Base-by-base conservation (phyloP, 2,113 vertebrate species). In the Rhinopomastus cyanomelas region DNA sequence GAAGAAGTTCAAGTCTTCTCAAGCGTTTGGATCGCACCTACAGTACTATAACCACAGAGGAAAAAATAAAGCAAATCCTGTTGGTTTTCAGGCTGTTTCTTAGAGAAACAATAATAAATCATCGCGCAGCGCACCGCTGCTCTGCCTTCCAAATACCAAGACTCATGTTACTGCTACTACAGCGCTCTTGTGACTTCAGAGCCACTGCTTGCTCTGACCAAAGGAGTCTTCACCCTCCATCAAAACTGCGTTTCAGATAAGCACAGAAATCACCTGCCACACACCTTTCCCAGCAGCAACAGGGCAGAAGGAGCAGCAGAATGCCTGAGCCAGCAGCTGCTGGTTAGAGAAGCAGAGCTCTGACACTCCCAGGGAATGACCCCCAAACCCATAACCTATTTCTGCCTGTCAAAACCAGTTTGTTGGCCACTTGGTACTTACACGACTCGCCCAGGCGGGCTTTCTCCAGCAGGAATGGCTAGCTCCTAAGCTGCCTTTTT, bases 91-190 rank as follows among this genome's bases (percentile, higher is more conserved):
- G 48, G 74, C 62, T 64, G 18, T 81, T 90, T 44, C 62, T 92
- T 69, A 69, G 60, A 85, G 82, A 57, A 92, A 81, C 55, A 57
- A 36, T 21, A 83, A 90, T 66, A 93, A 93, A 79, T 69, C 78
- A 65, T 8, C 67, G 5, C 0, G 0, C 2, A 20, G 12, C 0
- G 30, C 1, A 22, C 55, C 52, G 46, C 78, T 78, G 25, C 73
- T 64, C 86, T 29, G 39, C 34, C 94, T 87, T 18, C 81, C 26
- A 62, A 89, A 69, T 22, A 51, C 55, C 91, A n/a, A 32, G 23
- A 72, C 32, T 87, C 67, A 11, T 18, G 19, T 37, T 55, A 13
- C 83, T 56, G 65, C 20, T 56, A 26, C 59, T 62, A 32, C 73
- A 55, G 56, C 2, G 5, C 48, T 34, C 83, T 74, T 44, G 56